Evolutionary conservation across 2,113 vertebrate genomes (phyloP).

Genomic region (Labeo rohita): DNA sequence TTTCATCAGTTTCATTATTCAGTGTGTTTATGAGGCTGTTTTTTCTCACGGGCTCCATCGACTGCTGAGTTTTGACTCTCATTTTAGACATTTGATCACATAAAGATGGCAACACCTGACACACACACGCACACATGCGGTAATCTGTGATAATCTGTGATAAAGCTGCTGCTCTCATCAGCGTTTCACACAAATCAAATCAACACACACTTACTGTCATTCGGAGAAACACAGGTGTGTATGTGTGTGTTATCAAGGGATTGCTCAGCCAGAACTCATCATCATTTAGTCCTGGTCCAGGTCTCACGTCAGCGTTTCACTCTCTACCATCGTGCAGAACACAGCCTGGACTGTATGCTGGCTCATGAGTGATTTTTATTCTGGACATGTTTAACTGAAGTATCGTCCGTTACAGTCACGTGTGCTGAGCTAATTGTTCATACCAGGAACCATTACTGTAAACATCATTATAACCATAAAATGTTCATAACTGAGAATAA

Average conservation of each 20-base stretch:
- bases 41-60: neutral
- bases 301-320: no score
- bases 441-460: no score
- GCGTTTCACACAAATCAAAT: neutral
- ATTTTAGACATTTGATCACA: neutral
- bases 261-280: neutral
- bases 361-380: neutral
- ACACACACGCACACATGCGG: neutral
- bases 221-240: neutral
- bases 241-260: neutral
- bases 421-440: no score
- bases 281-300: neutral
- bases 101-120: neutral
- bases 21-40: neutral
- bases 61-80: neutral
- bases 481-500: no score
- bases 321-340: no score
- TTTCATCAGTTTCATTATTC: neutral
- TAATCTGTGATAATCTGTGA: constrained; percentile 43
- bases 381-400: no score
- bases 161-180: constrained; percentile 1
- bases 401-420: no score
- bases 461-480: no score
- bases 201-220: neutral
- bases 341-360: neutral